phyloP scores from a whole-genome alignment of 2,113 vertebrate genomes.

The Tachuris rubrigastra region DNA sequence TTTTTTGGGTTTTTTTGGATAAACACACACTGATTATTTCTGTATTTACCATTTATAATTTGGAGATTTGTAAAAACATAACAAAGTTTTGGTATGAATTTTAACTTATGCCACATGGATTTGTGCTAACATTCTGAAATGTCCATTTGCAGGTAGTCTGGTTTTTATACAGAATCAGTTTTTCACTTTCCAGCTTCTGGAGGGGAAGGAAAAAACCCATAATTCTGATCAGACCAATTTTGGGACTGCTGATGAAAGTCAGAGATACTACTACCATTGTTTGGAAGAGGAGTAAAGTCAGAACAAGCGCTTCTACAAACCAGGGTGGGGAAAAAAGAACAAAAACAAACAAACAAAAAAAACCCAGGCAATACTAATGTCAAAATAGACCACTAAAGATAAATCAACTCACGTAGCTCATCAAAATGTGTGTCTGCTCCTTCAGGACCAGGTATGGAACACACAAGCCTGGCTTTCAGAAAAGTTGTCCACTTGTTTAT shows the following conservation, averaged over 20 bases:
- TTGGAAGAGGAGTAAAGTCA: background rate
- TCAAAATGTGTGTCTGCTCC: constrained; percentile 95
- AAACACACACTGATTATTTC: background rate
- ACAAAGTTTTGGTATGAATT: background rate
- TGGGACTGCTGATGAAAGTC: background rate
- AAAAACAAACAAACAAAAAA: background rate
- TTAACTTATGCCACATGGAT: background rate
- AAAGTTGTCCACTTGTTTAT: constrained; percentile 99
- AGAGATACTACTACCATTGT: background rate
- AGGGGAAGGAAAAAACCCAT: background rate
- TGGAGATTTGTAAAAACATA: background rate
- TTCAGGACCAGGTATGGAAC: constrained; percentile 91
- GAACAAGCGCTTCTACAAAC: background rate
- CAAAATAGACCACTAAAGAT: background rate
- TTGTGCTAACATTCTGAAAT: background rate
- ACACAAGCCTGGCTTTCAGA: constrained; percentile 93
- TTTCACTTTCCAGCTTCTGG: background rate
- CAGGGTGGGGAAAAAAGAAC: too few species aligned
- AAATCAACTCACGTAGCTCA: constrained; percentile 89
- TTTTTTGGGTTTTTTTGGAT: background rate
- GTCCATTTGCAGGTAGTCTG: background rate
- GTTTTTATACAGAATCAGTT: background rate
- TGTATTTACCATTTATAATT: background rate
- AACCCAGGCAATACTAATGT: background rate
- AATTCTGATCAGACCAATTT: background rate